Percentiles rank a stretch among this genome's conserved stretches.
Conservation (phyloP, 2,113 vertebrate species). For the Melospiza georgiana region DNA sequence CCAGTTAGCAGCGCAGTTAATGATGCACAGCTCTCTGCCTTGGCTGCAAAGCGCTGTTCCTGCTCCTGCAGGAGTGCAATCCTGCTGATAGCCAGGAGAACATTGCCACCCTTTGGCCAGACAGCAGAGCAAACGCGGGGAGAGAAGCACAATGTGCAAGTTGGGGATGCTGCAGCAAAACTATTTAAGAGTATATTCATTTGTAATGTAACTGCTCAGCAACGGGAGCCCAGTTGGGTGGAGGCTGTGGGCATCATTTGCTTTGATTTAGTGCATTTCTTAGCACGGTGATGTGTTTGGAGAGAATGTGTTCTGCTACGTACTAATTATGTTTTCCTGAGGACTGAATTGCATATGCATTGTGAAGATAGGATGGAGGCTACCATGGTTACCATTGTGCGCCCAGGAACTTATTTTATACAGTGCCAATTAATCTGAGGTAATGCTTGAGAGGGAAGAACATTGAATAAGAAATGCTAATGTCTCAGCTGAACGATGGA, state of each 20-base stretch:
- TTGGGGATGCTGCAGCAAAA: background rate
- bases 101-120: conserved; percentile 77
- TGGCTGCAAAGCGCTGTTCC: background rate
- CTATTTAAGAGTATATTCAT: background rate
- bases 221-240: background rate
- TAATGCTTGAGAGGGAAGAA: conserved; percentile 67
- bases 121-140: background rate
- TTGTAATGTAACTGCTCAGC: background rate
- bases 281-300: conserved; percentile 17
- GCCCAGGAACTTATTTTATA: conserved; percentile 69
- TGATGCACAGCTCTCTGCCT: conserved; percentile 51
- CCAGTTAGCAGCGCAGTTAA: conserved; percentile 50
- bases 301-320: conserved; percentile 45
- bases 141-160: background rate
- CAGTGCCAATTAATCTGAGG: conserved; percentile 70
- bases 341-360: conserved; percentile 65
- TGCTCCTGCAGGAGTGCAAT: background rate
- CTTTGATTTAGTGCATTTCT: conserved; percentile 41
- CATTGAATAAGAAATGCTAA: conserved; percentile 61
- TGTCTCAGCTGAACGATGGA: conserved; percentile 52
- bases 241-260: background rate
- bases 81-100: conserved; percentile 57
- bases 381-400: conserved; percentile 74
- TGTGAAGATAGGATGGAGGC: conserved; percentile 70
- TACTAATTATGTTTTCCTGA: conserved; percentile 70